phyloP scores from a whole-genome alignment of 2,888 invertebrate species.

The Epinotia ramella region DNA sequence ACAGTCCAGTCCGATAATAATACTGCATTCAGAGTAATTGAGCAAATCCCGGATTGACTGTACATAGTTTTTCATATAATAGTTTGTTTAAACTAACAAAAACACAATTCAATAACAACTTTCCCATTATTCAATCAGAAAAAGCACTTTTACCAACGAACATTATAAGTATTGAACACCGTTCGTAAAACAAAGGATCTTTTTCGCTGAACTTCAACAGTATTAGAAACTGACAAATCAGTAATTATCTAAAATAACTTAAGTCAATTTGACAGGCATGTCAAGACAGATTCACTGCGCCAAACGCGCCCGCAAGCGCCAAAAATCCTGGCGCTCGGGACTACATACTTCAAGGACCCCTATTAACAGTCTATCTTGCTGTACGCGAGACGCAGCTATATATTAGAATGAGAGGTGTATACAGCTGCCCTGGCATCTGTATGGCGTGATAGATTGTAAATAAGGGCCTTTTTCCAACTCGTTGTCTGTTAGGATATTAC shows the following conservation, averaged over 20 bases:
- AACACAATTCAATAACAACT: neutral
- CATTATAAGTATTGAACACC: neutral
- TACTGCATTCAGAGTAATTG: constrained; percentile 26
- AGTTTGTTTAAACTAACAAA: neutral
- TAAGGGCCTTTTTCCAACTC: constrained; percentile 8
- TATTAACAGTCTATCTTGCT: neutral
- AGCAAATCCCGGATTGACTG: constrained; percentile 24
- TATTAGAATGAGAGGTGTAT: neutral
- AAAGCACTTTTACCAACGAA: neutral
- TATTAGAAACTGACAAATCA: neutral
- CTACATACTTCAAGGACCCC: constrained; percentile 5
- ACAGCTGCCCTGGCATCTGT: neutral
- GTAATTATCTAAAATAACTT: neutral
- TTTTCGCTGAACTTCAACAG: neutral
- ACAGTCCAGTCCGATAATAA: constrained; percentile 25
- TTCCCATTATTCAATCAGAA: neutral
- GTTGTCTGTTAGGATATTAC: constrained; percentile 15
- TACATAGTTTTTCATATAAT: constrained; percentile 2
- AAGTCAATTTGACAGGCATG: neutral
- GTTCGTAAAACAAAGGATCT: neutral
- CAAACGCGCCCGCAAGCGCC: constrained; percentile 18
- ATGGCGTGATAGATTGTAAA: neutral
- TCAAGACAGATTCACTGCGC: constrained; percentile 39
- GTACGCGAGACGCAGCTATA: neutral
- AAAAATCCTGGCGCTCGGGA: constrained; percentile 6